A percentile compares a stretch with the other conserved stretches of the same genome.
These are phyloP conservation scores for Leiothrix lutea DNA, from an alignment of 2,113 vertebrate species.

Conservation along the genomic window DNA sequence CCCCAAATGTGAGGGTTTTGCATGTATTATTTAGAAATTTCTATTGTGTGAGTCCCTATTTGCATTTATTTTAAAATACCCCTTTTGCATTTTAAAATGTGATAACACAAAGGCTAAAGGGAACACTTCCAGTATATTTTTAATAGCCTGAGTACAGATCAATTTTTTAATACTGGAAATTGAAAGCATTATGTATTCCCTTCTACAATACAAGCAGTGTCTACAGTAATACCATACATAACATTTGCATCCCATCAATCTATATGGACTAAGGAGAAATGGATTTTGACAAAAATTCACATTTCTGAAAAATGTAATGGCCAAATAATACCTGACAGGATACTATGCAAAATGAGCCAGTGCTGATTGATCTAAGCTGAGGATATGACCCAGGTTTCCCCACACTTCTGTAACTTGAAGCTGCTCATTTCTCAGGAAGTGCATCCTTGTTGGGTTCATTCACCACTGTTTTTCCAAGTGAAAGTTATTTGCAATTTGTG, in stretches of 20 bases:
- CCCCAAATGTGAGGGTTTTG: not conserved
- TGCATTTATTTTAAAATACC: not conserved
- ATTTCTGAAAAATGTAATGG: not conserved
- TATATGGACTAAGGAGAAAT: not conserved
- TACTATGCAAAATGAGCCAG: not conserved
- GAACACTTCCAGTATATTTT: not conserved
- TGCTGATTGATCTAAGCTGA: not conserved
- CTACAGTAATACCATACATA: not conserved
- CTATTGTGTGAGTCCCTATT: not conserved
- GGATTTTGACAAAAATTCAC: not conserved
- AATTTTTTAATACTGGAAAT: not conserved
- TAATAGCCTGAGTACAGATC: not conserved
- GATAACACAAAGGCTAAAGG: not conserved
- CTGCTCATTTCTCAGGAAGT: not conserved
- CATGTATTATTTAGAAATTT: not conserved
- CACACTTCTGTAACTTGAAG: not conserved
- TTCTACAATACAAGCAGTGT: not conserved
- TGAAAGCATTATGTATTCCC: not conserved
- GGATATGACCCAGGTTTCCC: not conserved
- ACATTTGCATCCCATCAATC: not conserved
- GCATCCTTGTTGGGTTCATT: not conserved
- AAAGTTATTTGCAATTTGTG: not conserved
- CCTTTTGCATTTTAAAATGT: not conserved
- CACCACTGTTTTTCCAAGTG: not conserved
- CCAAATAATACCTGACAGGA: not conserved